Percentiles rank a stretch among this genome's conserved stretches.
phyloP scores from a whole-genome alignment of 2,797 vertebrate genomes.

The Sarcophilus harrisii region DNA sequence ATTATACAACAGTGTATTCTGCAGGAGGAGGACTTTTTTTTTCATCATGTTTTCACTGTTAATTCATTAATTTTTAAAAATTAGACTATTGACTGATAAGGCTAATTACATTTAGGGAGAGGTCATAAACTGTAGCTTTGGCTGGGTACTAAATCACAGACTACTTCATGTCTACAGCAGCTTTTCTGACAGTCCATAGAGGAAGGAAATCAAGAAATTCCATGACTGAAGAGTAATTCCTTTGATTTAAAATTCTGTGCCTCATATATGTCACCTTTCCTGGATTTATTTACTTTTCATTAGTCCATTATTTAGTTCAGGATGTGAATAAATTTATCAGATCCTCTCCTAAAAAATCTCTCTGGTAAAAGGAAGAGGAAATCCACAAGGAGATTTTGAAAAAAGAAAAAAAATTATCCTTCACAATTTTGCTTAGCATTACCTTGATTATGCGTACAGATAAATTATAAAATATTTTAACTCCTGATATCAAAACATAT shows the following conservation, averaged over 20 bases:
- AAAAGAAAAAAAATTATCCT: not conserved
- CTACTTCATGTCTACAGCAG: not conserved
- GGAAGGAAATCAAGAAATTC: not conserved
- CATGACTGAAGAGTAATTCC: not conserved
- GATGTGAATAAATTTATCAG: not conserved
- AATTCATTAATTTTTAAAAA: not conserved
- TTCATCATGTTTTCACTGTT: not conserved
- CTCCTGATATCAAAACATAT: not conserved
- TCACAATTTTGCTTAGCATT: not conserved
- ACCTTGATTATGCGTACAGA: not conserved
- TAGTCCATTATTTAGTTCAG: not conserved
- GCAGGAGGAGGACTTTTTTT: not conserved
- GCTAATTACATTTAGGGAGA: not conserved
- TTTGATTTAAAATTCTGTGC: not conserved
- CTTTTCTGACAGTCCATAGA: not conserved
- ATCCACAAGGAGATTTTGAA: not conserved
- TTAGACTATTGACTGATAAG: not conserved
- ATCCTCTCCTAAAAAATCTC: not conserved
- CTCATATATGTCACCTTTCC: not conserved
- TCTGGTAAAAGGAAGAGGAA: not conserved
- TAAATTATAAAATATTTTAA: not conserved
- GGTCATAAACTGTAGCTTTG: not conserved
- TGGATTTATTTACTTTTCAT: not conserved
- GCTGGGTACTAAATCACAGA: not conserved
- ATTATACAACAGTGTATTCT: not conserved